Evolutionary conservation across 1,140 invertebrate genomes (phyloP).

Genomic region (Colletes gigas): DNA sequence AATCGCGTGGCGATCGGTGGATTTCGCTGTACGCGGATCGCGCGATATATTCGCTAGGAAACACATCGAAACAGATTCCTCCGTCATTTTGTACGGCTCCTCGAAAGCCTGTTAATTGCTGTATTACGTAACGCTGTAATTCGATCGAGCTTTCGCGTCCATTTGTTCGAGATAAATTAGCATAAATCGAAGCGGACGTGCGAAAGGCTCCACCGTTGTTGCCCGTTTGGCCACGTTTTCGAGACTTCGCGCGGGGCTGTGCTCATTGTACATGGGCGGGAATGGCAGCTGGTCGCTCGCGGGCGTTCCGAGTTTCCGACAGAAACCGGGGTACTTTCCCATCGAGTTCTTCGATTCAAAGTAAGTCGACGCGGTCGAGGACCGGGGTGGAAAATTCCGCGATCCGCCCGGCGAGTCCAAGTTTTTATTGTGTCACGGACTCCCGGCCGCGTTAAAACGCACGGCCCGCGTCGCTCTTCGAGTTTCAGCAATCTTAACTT

Average conservation of each 20-base stretch:
- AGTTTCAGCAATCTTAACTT: constrained; percentile 21
- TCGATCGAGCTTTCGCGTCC: too few species aligned
- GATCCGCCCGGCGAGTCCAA: background rate
- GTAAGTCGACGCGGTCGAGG: background rate
- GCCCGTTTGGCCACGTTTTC: too few species aligned
- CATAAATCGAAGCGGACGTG: too few species aligned
- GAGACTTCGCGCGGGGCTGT: background rate
- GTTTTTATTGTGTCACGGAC: constrained; percentile 9
- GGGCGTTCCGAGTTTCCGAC: background rate
- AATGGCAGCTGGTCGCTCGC: background rate
- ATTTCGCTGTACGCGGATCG: constrained; percentile 16
- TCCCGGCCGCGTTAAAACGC: background rate
- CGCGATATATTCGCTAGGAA: background rate
- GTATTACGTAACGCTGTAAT: too few species aligned
- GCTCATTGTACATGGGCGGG: constrained; percentile 13
- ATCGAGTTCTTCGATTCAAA: constrained; percentile 5
- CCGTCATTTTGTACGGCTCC: too few species aligned
- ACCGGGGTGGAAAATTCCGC: constrained; percentile 7
- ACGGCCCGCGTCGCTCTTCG: background rate
- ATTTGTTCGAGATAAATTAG: too few species aligned
- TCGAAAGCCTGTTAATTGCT: too few species aligned
- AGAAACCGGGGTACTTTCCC: background rate
- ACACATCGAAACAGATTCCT: too few species aligned
- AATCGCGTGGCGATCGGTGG: background rate
- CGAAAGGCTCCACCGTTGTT: too few species aligned